Evolutionary conservation across 2,113 vertebrate genomes (phyloP).

Genomic region (Eulemur macaco): DNA sequence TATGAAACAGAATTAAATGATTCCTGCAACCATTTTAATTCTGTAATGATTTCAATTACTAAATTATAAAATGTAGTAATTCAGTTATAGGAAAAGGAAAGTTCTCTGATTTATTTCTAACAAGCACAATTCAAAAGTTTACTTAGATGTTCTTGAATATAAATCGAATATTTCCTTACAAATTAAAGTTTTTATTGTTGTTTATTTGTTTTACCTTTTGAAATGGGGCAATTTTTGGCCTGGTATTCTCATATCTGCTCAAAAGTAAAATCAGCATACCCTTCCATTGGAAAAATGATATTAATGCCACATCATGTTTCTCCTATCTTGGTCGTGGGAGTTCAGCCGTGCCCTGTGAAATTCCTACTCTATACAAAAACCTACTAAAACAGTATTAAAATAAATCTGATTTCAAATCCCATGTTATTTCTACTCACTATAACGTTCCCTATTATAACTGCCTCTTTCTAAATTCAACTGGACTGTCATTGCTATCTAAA

Average conservation of each 20-base stretch:
- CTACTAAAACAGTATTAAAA: neutral
- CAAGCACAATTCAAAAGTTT: neutral
- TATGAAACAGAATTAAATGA: neutral
- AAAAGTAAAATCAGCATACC: neutral
- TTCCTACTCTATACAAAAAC: neutral
- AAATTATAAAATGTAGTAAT: neutral
- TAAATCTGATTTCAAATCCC: neutral
- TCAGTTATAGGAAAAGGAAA: neutral
- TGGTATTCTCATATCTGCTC: neutral
- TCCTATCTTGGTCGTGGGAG: neutral
- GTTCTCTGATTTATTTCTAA: neutral
- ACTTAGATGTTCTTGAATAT: neutral
- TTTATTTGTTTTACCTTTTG: neutral
- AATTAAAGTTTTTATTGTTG: neutral
- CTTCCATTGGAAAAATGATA: neutral
- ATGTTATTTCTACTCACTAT: neutral
- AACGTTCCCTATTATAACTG: neutral
- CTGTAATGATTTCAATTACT: neutral
- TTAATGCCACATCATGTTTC: neutral
- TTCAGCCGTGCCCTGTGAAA: neutral
- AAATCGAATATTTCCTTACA: neutral
- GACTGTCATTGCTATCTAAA: neutral
- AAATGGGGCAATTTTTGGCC: neutral
- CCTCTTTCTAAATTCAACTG: neutral
- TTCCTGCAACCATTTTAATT: neutral